A percentile compares a stretch with the other conserved stretches of the same genome.
Conservation (phyloP, 2,888 invertebrate genomes). For the Lagria hirta region DNA sequence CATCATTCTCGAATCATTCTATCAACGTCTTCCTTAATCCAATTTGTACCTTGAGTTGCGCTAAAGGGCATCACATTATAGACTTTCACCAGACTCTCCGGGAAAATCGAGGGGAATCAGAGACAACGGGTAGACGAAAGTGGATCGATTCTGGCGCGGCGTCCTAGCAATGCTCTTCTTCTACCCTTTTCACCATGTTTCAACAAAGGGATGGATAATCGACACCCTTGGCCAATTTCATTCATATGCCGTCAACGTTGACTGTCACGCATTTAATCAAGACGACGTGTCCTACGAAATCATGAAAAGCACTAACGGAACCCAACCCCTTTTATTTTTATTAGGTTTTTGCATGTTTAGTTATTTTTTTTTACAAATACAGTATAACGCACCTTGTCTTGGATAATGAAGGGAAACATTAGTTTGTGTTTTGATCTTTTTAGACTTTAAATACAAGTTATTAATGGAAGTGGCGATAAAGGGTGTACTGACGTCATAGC, state of each 20-base stretch:
- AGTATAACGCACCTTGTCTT: too few relatives aligned
- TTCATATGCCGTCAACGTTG: conserved; percentile 23
- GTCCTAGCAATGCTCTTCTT: conserved; percentile 3
- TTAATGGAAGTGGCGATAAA: too few relatives aligned
- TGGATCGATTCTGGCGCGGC: conserved; percentile 20
- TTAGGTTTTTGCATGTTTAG: too few relatives aligned
- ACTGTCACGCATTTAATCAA: conserved; percentile 12
- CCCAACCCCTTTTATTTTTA: conserved; percentile 1
- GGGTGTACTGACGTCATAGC: too few relatives aligned
- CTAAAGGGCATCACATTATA: conserved; percentile 9
- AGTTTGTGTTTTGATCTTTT: too few relatives aligned
- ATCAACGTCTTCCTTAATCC: conserved; percentile 11
- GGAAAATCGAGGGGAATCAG: conserved; percentile 12
- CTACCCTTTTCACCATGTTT: not conserved
- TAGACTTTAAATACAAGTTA: too few relatives aligned
- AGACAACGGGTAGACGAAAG: conserved; percentile 21
- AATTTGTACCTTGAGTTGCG: conserved; percentile 6
- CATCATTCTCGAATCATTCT: too few relatives aligned
- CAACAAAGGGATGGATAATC: conserved; percentile 20
- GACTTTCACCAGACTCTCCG: conserved; percentile 15
- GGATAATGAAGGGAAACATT: too few relatives aligned
- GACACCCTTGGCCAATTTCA: conserved; percentile 21
- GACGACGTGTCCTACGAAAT: conserved; percentile 7
- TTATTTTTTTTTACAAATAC: too few relatives aligned
- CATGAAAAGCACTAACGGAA: conserved; percentile 1